Conservation (phyloP, 2,888 invertebrate species). For the Drosophila meridiana region DNA sequence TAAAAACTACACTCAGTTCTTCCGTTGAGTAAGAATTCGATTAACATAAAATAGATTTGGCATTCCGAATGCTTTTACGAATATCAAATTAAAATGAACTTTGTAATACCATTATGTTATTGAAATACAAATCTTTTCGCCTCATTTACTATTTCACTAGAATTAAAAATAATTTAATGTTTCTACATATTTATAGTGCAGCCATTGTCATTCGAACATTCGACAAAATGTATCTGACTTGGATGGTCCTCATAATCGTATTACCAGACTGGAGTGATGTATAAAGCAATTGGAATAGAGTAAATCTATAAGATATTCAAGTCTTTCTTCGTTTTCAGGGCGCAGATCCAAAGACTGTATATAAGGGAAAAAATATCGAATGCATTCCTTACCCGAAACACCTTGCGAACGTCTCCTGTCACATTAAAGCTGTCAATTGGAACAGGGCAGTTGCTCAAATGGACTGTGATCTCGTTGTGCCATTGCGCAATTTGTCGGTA, state of each 20-base stretch:
- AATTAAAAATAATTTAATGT: neutral
- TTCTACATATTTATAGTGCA: neutral
- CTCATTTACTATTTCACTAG: neutral
- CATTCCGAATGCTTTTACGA: too few species aligned
- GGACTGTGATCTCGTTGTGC: constrained; percentile 30
- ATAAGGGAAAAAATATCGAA: constrained; percentile 47
- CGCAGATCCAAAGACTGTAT: constrained; percentile 19
- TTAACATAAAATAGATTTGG: too few species aligned
- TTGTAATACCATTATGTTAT: neutral
- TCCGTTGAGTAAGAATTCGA: too few species aligned
- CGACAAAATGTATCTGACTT: neutral
- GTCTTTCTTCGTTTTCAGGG: constrained; percentile 17
- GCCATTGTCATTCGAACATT: neutral
- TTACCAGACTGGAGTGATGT: neutral
- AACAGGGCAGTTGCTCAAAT: constrained; percentile 40
- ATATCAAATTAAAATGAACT: neutral
- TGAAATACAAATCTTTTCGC: neutral
- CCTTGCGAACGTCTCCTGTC: constrained; percentile 28
- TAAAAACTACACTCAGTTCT: too few species aligned
- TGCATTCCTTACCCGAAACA: constrained; percentile 24
- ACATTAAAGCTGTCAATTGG: constrained; percentile 48
- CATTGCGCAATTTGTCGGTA: constrained; percentile 39
- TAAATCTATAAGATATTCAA: neutral
- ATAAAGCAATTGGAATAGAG: neutral
- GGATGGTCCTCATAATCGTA: neutral